Conservation (phyloP, 1,140 invertebrate genomes). For the Hyles vespertilio region DNA sequence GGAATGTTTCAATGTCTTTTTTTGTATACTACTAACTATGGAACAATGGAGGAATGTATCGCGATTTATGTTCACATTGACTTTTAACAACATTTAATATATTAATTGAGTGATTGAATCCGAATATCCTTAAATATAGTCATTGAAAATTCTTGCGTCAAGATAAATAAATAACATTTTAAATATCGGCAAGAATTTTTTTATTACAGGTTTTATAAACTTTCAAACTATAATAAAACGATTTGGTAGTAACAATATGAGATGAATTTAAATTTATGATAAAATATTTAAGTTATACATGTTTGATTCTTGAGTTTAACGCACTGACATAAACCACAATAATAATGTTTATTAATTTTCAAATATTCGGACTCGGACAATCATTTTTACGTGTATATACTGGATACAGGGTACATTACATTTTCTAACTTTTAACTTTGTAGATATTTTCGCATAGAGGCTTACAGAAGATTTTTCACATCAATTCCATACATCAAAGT, state of each 20-base stretch:
- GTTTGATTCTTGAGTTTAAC: background rate
- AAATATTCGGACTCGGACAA: no score
- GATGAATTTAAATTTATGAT: background rate
- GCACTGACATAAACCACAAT: background rate
- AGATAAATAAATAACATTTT: background rate
- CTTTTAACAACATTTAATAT: constrained; percentile 4
- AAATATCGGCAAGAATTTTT: background rate
- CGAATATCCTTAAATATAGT: background rate
- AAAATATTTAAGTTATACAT: background rate
- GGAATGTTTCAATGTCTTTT: constrained; percentile 60
- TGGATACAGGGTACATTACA: no score
- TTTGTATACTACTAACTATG: constrained; percentile 37
- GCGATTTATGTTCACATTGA: constrained; percentile 31
- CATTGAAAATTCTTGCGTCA: no score
- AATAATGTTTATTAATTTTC: no score
- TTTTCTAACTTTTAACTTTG: no score
- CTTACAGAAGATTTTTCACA: no score
- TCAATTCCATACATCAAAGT: no score
- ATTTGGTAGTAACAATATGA: background rate
- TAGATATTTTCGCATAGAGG: no score
- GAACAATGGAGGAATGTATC: constrained; percentile 46
- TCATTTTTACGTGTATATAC: no score
- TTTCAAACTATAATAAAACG: no score
- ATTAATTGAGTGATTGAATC: constrained; percentile 1
- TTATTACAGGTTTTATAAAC: background rate